Evolutionary conservation across 2,888 invertebrate species (phyloP).

Genomic region (Formica aserva): DNA sequence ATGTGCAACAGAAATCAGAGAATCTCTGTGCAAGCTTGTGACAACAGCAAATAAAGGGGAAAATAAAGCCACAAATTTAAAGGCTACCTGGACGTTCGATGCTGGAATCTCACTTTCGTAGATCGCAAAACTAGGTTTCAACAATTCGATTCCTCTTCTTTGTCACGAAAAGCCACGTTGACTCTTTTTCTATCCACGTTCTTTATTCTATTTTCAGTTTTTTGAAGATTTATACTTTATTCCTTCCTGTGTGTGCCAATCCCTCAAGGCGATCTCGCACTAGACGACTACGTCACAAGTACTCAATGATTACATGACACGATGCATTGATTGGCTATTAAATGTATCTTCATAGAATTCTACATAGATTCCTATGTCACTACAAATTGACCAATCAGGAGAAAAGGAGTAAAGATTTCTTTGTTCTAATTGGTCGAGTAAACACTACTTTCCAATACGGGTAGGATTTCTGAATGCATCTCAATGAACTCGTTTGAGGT

Average conservation of each 20-base stretch:
- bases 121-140: background rate
- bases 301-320: background rate
- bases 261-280: conserved; percentile 22
- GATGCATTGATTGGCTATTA: background rate
- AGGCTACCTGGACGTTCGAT: background rate
- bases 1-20: background rate
- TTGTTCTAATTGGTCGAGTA: no score
- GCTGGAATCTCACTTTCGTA: background rate
- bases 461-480: no score
- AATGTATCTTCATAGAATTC: no score
- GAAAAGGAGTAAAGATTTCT: no score
- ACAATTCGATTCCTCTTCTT: background rate
- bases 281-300: background rate
- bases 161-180: background rate
- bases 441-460: no score
- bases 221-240: background rate
- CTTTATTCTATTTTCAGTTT: background rate
- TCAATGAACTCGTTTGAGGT: background rate
- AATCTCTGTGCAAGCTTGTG: background rate
- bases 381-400: no score
- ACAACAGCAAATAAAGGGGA: background rate
- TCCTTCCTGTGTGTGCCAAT: conserved; percentile 27
- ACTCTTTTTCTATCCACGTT: background rate
- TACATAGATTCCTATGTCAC: no score
- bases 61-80: background rate